phyloP scores from a whole-genome alignment of 2,113 vertebrate species.

The Ailuropoda melanoleuca region DNA sequence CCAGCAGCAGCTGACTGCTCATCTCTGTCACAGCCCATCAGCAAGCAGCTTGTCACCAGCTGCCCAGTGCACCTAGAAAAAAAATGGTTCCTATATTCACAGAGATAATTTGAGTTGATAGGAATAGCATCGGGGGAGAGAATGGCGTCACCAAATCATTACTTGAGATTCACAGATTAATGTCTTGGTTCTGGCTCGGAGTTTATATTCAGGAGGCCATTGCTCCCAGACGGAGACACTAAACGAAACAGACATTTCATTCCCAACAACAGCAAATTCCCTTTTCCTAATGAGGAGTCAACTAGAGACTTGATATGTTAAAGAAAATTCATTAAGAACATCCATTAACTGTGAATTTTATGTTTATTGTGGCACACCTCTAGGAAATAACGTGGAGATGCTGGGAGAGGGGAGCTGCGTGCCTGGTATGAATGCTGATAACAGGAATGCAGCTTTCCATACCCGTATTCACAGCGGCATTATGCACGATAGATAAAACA shows the following conservation, averaged over 20 bases:
- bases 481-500: background rate
- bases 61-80: background rate
- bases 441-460: background rate
- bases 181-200: constrained; percentile 4
- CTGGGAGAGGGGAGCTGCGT: background rate
- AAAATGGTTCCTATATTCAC: background rate
- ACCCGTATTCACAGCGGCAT: background rate
- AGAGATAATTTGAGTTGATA: constrained; percentile 53
- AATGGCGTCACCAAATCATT: constrained; percentile 44
- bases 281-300: constrained; percentile 46
- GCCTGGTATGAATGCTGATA: background rate
- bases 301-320: background rate
- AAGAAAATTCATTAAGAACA: background rate
- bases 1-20: background rate
- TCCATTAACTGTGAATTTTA: background rate
- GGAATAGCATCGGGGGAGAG: constrained; percentile 38
- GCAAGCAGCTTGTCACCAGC: constrained; percentile 25
- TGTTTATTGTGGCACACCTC: background rate
- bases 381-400: background rate
- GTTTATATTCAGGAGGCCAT: constrained; percentile 44
- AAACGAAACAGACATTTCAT: constrained; percentile 37
- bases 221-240: constrained; percentile 36
- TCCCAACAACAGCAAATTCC: constrained; percentile 47
- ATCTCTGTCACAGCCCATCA: background rate
- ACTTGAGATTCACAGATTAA: constrained; percentile 37